phyloP scores from a whole-genome alignment of 2,113 vertebrate genomes.

The Sardina pilchardus region DNA sequence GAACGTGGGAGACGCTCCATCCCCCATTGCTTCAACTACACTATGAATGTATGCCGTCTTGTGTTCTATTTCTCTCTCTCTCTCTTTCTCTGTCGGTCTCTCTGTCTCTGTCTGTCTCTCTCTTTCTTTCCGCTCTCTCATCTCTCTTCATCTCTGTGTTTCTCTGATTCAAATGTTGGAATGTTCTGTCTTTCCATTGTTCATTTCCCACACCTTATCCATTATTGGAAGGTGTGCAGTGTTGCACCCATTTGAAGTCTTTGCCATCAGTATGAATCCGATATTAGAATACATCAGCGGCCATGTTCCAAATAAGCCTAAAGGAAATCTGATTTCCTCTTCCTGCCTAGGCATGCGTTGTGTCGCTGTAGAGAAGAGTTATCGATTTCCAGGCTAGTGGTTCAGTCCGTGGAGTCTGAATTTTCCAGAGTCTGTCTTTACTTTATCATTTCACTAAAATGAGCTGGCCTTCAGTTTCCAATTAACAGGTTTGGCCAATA shows the following conservation, averaged over 20 bases:
- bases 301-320: neutral
- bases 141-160: neutral
- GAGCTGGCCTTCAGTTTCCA: neutral
- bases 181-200: slow-evolving; percentile 1
- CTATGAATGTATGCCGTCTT: slow-evolving; percentile 52
- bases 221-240: neutral
- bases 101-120: neutral
- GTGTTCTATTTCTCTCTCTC: neutral
- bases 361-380: neutral
- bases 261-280: neutral
- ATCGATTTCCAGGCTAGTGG: neutral
- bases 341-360: neutral
- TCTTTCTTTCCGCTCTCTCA: neutral
- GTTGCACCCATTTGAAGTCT: neutral
- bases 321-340: neutral
- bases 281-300: neutral
- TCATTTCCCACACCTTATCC: neutral
- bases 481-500: neutral
- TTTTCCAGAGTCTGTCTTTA: neutral
- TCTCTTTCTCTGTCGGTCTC: slow-evolving; percentile 30
- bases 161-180: neutral
- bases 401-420: neutral
- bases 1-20: slow-evolving; percentile 21
- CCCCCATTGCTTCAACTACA: slow-evolving; percentile 39
- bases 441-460: neutral